Conservation (phyloP, 2,797 vertebrate genomes). For the Astyanax mexicanus region DNA sequence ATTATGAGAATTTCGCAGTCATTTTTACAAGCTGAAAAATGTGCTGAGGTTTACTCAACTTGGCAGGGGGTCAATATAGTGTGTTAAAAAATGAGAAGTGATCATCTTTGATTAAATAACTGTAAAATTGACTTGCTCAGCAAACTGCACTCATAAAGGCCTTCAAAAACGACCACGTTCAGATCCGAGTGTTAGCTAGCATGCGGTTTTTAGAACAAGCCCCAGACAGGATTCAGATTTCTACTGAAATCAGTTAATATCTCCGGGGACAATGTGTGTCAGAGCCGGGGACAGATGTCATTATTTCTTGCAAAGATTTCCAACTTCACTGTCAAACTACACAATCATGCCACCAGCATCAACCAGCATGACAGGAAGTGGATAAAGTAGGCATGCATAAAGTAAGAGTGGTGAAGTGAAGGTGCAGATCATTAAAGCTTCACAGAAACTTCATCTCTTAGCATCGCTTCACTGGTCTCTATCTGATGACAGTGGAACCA, state of each 20-base stretch:
- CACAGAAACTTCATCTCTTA: neutral
- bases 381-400: constrained; percentile 57
- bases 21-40: constrained; percentile 63
- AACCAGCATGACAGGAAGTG: neutral
- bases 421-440: constrained; percentile 55
- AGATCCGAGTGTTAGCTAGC: constrained; percentile 52
- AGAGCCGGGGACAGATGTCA: constrained; percentile 60
- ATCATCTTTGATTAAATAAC: constrained; percentile 76
- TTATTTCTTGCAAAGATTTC: constrained; percentile 61
- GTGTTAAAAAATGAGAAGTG: constrained; percentile 65
- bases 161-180: constrained; percentile 47
- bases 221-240: constrained; percentile 56
- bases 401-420: constrained; percentile 60
- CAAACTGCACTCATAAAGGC: constrained; percentile 60
- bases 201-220: constrained; percentile 2
- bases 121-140: constrained; percentile 69
- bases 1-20: constrained; percentile 60
- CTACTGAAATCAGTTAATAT: constrained; percentile 71
- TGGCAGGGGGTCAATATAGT: constrained; percentile 60
- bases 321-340: constrained; percentile 63
- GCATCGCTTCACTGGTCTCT: neutral
- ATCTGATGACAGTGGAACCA: neutral
- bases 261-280: constrained; percentile 40
- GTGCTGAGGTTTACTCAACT: constrained; percentile 63
- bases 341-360: constrained; percentile 61